phyloP scores from a whole-genome alignment of 2,888 invertebrate species.

The Scelioninae gen. 1 region DNA sequence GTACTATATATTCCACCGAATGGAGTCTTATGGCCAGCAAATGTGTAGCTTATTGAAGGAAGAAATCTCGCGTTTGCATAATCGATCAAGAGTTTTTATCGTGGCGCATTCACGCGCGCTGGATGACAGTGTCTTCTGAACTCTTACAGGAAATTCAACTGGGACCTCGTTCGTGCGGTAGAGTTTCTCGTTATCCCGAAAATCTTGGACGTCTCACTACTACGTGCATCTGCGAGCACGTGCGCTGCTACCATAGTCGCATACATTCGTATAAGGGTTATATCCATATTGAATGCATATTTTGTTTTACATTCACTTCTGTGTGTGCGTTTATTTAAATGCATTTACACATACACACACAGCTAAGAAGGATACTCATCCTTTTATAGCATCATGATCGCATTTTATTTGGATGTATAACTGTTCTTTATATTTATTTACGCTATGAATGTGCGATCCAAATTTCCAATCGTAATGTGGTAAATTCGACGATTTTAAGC shows the following conservation, averaged over 20 bases:
- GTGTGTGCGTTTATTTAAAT: neutral
- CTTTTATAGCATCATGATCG: conserved; percentile 16
- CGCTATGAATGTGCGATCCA: conserved; percentile 36
- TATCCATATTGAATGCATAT: conserved; percentile 60
- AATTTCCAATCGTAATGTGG: conserved; percentile 34
- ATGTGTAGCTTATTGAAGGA: conserved; percentile 67
- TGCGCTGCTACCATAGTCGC: conserved; percentile 47
- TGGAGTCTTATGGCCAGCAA: conserved; percentile 66
- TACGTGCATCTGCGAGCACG: conserved; percentile 61
- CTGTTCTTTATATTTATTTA: conserved; percentile 43
- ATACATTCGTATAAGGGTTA: conserved; percentile 44
- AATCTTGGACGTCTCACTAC: conserved; percentile 70
- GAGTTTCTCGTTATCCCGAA: conserved; percentile 72
- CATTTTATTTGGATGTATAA: conserved; percentile 43
- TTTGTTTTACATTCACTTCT: conserved; percentile 12
- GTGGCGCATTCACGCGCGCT: conserved; percentile 46
- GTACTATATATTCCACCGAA: conserved; percentile 47
- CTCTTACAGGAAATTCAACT: conserved; percentile 70
- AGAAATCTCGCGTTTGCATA: conserved; percentile 70
- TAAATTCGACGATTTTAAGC: conserved; percentile 18
- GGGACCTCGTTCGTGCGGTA: conserved; percentile 65
- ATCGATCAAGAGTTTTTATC: conserved; percentile 70
- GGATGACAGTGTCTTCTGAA: conserved; percentile 63
- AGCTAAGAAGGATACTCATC: conserved; percentile 19
- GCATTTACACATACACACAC: neutral